Base-by-base conservation (phyloP, 2,888 invertebrate genomes). In the Gasteruption jaculator region DNA sequence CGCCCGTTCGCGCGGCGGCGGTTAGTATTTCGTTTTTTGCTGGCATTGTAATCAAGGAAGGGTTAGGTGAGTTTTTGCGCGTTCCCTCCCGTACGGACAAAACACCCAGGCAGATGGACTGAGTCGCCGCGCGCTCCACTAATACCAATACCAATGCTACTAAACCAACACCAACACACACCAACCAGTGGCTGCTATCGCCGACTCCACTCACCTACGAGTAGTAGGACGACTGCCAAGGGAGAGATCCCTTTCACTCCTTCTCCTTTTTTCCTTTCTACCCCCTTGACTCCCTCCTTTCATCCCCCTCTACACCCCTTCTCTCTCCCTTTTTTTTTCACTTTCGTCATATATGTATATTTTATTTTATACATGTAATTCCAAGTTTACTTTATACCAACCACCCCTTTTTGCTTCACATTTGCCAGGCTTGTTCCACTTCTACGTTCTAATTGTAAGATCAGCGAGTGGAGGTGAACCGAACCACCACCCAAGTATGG, bases 21-120 rank as follows among this genome's bases (percentile, higher is more conserved):
- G 70, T 70, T 70, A 70, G 69, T 69, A 70, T 69, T 69, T 70
- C 65, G 65, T 66, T 70, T 70, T 70, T 70, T 70, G 65, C 66
- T 53, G 61, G 65, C 65, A 70, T 70, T 70, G 70, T 70, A 70
- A 70, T 70, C 70, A 70, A 69, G 69, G 68, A 70, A 70, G 70
- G 70, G 70, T 69, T 70, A 70, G 69, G 68, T 65, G 62, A 66
- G 69, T 70, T 70, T 70, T 70, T 65, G 60, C 61, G 49, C 48
- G 16, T 14, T 46, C 34, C 41, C 41, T 47, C 51, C 51, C 50
- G 47, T 51, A 47, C 53, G 61, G 58, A 65, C 65, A 65, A 65
- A 65, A 65, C 65, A 61, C 53, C 37, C 64, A 58, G 67, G 63
- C 70, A 68, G 69, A 70, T 70, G 69, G 69, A 70, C 70, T 61